Conservation (phyloP, 2,113 vertebrate species). For the Kryptolebias marmoratus region DNA sequence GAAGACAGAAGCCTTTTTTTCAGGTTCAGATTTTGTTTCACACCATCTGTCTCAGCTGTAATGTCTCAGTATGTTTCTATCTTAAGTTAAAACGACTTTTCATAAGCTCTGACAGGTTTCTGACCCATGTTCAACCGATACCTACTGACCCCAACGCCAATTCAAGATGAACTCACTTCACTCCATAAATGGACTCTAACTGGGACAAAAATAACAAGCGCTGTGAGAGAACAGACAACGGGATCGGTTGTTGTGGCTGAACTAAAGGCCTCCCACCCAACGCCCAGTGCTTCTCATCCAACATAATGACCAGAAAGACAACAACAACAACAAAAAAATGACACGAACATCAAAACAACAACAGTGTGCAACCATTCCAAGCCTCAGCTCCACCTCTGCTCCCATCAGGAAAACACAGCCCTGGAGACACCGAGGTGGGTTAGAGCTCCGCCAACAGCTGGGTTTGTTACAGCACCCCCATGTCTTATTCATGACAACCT, state of each 20-base stretch:
- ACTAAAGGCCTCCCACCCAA: background rate
- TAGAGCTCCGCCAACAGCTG: conserved; percentile 68
- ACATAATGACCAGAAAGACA: conserved; percentile 32
- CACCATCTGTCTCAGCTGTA: background rate
- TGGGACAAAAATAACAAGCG: background rate
- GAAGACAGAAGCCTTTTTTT: background rate
- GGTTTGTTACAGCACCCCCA: conserved; percentile 58
- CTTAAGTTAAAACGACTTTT: background rate
- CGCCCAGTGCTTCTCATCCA: background rate
- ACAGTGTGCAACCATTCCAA: conserved; percentile 33
- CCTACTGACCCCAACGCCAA: background rate
- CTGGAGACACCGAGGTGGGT: conserved; percentile 46
- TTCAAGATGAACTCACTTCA: background rate
- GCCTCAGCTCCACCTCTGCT: conserved; percentile 46
- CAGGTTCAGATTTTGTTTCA: background rate
- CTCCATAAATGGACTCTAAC: background rate
- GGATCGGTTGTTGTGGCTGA: background rate
- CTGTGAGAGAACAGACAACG: background rate
- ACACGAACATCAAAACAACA: conserved; percentile 24
- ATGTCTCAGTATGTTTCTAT: background rate
- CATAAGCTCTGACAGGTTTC: background rate
- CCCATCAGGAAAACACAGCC: conserved; percentile 48
- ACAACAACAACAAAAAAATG: conserved; percentile 23
- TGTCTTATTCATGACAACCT: conserved; percentile 69
- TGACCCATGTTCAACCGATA: background rate